Percentiles rank a stretch among this genome's conserved stretches.
phyloP scores from a whole-genome alignment of 2,113 vertebrate genomes.

The Ursus arctos region DNA sequence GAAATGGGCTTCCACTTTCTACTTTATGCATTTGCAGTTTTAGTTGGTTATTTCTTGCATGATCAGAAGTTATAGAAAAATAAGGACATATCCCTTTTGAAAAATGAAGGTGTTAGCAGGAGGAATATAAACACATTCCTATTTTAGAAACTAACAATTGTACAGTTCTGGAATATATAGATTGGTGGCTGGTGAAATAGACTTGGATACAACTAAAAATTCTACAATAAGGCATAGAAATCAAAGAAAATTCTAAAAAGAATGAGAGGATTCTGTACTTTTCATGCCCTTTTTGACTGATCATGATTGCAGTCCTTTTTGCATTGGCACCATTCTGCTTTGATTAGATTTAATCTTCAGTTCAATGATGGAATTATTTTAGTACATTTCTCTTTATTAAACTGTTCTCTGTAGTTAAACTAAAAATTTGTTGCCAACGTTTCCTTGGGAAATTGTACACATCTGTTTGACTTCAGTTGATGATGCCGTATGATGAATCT shows the following conservation, averaged over 20 bases:
- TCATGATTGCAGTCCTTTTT: background rate
- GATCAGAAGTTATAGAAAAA: slow-evolving; percentile 1
- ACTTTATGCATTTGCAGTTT: background rate
- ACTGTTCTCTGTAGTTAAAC: slow-evolving; percentile 23
- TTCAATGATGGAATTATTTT: background rate
- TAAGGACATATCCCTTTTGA: background rate
- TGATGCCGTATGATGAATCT: background rate
- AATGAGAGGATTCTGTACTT: background rate
- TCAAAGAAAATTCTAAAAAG: background rate
- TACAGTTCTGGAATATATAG: slow-evolving; percentile 49
- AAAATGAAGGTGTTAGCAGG: slow-evolving; percentile 9
- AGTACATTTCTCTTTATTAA: slow-evolving; percentile 11
- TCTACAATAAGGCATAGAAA: background rate
- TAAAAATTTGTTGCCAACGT: background rate
- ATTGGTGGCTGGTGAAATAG: background rate
- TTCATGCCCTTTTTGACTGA: background rate
- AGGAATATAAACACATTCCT: background rate
- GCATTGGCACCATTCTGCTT: background rate
- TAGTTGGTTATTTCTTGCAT: background rate
- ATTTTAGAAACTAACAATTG: background rate
- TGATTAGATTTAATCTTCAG: background rate
- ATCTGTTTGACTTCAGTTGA: background rate
- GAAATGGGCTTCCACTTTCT: background rate
- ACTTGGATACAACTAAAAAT: background rate
- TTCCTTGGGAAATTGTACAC: slow-evolving; percentile 14